Base-by-base conservation (phyloP, 2,888 invertebrate genomes). In the Melinopterus prodromus region DNA sequence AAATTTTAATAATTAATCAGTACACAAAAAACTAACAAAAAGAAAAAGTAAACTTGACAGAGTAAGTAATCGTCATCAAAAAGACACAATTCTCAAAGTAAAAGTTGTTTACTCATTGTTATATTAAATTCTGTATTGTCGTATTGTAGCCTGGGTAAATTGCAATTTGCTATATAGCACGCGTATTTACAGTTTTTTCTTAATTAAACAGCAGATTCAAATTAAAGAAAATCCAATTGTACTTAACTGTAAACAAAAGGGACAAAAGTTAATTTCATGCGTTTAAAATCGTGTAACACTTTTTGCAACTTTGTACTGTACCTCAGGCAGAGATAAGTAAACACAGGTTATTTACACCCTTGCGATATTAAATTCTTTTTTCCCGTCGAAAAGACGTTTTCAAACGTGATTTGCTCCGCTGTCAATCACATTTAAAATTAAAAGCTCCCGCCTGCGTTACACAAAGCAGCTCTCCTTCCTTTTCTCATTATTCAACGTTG, bases 291-390 rank as follows among this genome's bases (percentile, higher is more conserved):
- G 26, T 53, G 53, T 53, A 53, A 53, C 5, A 53, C 7, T 53
- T 6, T 53, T 53, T 53, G 53, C 12, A 53, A 53, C 53, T 53
- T 53, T 53, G 53, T 53, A 53, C 53, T 53, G 53, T 12, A 53
- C 53, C 12, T 53, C 5, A 53, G 53, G 53, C 5, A 9, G 26
- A 26, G 26, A 26, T 53, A 7, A 12, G 53, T 53, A 53, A 53
- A 53, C 12, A 53, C 3, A 7, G 2, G 53, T 12, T 53, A 53
- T 53, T 53, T 53, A 53, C 53, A 53, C 53, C 53, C 12, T 53
- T 53, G 53, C 53, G 53, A 53, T 53, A 53, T 53, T 53, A 53
- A 53, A 53, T 53, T 53, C 53, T 53, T 53, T 53, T 53, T 53
- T 9, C 53, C 12, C 12, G 53, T 6, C 53, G 53, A 53, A 53